Base-by-base conservation (phyloP, 2,888 invertebrate species). In the Rhamphomyia laevipes region DNA sequence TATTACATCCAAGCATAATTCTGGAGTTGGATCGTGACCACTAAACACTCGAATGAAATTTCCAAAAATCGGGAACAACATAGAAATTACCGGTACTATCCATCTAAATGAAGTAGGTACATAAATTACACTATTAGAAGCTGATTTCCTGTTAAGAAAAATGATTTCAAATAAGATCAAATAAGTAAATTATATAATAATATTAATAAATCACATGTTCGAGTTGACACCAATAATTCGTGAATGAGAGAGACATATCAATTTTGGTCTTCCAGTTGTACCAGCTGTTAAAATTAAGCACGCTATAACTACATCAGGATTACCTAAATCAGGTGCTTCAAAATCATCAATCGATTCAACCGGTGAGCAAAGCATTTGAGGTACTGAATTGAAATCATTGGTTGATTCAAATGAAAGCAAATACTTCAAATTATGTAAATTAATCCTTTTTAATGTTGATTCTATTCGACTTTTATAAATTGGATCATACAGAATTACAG, bases 231-330 rank as follows among this genome's bases (percentile, higher is more conserved):
- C 18, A 45, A 21, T 15, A 12, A 27, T 4, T 40, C 21, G 11
- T 15, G 42, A 37, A 17, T 49, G 45, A 4, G 49, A 46, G 23
- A 43, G 18, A 4, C 37, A 37, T 2, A 45, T 45, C 6, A 49
- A 12, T 43, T 49, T 49, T 23, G 48, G 48, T 33, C 16, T 40
- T 13, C 48, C 48, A 4, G 23, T 45, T 5, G 45, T 41, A 15
- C 48, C 48, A n/a, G 45, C 45, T 15, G 48, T 45, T 18, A 45
- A 45, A 15, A 49, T n/a, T 13, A 45, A 21, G 12, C 21, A 4
- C 12, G 21, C 21, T 11, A 27, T n/a, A 11, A 40, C 21, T 16
- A 35, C 21, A 12, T 17, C 10, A 13, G 45, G 45, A 45, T 49
- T 5, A 21, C 31, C 45, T 17, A 35, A 15, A 15, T 49, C 30